Conservation (phyloP, 2,797 vertebrate species). For the Knipowitschia caucasica region DNA sequence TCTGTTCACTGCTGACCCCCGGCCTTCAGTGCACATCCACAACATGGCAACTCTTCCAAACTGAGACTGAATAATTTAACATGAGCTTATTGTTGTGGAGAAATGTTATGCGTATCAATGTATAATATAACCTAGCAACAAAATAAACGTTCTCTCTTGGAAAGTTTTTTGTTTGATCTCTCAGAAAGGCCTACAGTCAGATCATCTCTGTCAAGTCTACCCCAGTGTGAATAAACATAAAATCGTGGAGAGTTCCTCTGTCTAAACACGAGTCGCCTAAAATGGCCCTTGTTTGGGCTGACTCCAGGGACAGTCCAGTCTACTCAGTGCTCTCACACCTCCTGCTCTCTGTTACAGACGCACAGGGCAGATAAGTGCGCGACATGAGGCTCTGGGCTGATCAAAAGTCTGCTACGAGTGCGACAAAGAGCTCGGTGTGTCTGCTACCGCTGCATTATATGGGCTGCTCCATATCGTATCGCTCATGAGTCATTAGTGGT, state of each 20-base stretch:
- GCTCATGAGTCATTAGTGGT: too few species aligned
- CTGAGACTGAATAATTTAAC: conserved; percentile 15
- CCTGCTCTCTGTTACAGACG: conserved; percentile 27
- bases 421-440: conserved; percentile 35
- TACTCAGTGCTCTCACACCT: conserved; percentile 44
- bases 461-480: background rate
- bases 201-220: conserved; percentile 46
- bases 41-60: background rate
- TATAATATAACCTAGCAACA: background rate
- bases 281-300: conserved; percentile 56
- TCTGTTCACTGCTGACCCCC: conserved; percentile 23
- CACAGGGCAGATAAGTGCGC: conserved; percentile 13
- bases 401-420: conserved; percentile 18
- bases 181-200: conserved; percentile 36
- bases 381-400: background rate
- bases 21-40: background rate
- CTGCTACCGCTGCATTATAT: background rate
- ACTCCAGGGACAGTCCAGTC: conserved; percentile 41
- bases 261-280: conserved; percentile 67
- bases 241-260: conserved; percentile 38
- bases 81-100: conserved; percentile 6
- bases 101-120: too few species aligned
- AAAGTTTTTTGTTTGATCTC: conserved; percentile 8
- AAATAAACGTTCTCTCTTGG: conserved; percentile 9
- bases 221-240: conserved; percentile 59